Evolutionary conservation across 2,888 invertebrate genomes (phyloP).

Genomic region (Tinea pellionella): DNA sequence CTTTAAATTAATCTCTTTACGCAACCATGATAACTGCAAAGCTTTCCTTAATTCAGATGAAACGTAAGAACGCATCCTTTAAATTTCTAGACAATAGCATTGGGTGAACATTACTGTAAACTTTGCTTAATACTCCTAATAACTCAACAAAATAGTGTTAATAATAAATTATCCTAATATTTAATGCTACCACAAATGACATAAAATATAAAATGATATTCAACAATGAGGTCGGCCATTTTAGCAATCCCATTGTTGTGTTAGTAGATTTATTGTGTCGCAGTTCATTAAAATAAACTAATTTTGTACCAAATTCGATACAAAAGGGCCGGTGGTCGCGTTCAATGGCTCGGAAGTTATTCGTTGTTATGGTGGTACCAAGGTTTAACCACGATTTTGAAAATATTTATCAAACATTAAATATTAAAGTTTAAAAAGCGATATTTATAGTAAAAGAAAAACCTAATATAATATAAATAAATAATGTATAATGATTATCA

Average conservation of each 20-base stretch:
- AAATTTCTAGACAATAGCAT: too few species aligned
- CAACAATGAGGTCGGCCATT: background rate
- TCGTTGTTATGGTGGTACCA: background rate
- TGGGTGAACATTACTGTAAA: too few species aligned
- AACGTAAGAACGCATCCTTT: too few species aligned
- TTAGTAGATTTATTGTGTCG: constrained; percentile 3
- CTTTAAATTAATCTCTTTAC: too few species aligned
- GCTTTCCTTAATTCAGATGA: too few species aligned
- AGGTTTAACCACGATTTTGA: background rate
- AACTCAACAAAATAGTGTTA: background rate
- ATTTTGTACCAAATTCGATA: constrained; percentile 6
- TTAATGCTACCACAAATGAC: background rate
- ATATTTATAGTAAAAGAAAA: too few species aligned
- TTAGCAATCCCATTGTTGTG: background rate
- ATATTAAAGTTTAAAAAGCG: too few species aligned
- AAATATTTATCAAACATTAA: too few species aligned
- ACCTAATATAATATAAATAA: too few species aligned
- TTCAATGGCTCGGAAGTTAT: constrained; percentile 7
- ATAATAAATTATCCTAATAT: background rate
- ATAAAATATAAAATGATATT: background rate
- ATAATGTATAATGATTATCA: too few species aligned
- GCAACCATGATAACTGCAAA: too few species aligned
- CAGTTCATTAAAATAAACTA: constrained; percentile 12
- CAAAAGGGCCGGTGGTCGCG: constrained; percentile 8
- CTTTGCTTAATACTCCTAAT: too few species aligned